Evolutionary conservation across 2,113 vertebrate genomes (phyloP).

Genomic region (Crotophaga sulcirostris): DNA sequence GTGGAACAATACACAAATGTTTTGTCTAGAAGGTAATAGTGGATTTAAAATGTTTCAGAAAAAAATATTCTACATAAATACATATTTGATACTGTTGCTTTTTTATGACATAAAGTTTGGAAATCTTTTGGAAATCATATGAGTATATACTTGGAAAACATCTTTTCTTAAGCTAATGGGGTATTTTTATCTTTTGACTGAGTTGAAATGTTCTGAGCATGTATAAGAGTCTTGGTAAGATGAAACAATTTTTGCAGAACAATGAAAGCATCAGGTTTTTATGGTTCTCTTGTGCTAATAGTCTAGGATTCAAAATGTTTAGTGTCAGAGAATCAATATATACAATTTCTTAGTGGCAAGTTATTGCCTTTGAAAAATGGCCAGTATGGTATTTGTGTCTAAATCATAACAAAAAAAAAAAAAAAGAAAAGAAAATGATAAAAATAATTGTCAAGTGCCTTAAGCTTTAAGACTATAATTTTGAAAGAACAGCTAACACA

Average conservation of each 20-base stretch:
- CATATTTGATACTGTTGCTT: not conserved
- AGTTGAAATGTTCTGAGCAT: not conserved
- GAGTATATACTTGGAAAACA: not conserved
- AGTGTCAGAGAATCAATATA: slow-evolving; percentile 11
- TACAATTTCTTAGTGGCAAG: not conserved
- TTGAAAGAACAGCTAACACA: not conserved
- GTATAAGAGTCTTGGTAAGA: not conserved
- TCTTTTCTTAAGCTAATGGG: not conserved
- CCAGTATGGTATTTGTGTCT: not conserved
- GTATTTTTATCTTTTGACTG: not conserved
- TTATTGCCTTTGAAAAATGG: not conserved
- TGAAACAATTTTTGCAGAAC: slow-evolving; percentile 12
- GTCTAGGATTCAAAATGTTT: not conserved
- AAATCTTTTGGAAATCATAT: not conserved
- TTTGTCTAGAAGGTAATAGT: not conserved
- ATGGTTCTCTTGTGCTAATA: not conserved
- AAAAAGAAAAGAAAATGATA: not conserved
- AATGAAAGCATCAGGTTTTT: not conserved
- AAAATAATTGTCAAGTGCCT: not conserved
- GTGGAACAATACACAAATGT: not conserved
- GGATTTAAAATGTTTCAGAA: not conserved
- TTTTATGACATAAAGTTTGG: not conserved
- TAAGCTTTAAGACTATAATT: not conserved
- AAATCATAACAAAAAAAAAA: not conserved
- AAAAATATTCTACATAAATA: not conserved